Conservation (phyloP, 37 sponge, comb jelly and placozoan species). For the Cladorhizidae sp. region DNA sequence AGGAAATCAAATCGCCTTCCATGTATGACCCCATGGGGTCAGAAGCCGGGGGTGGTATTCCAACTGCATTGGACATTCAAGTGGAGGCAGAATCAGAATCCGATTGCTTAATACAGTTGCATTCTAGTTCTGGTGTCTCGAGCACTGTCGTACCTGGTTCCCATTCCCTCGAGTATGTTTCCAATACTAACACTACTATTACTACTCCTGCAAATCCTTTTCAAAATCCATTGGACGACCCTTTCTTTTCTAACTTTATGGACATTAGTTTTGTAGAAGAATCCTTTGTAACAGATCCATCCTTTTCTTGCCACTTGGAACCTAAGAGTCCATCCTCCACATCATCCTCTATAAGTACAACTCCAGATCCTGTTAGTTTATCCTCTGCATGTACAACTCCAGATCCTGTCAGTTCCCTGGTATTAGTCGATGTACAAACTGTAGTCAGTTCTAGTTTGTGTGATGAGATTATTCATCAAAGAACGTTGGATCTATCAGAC, state of each 20-base stretch:
- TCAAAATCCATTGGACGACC: slow-evolving; percentile 22
- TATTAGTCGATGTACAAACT: not conserved
- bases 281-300: not conserved
- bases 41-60: not conserved
- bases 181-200: no score
- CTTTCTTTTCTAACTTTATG: slow-evolving; percentile 22
- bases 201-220: no score
- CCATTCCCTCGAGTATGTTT: not conserved
- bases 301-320: not conserved
- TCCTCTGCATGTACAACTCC: not conserved
- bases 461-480: not conserved
- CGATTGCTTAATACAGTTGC: not conserved
- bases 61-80: not conserved
- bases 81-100: not conserved
- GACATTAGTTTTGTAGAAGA: slow-evolving; percentile 16
- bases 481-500: slow-evolving; percentile 25
- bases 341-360: not conserved
- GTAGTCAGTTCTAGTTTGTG: not conserved
- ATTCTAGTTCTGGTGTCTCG: slow-evolving; percentile 2
- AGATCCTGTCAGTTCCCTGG: not conserved
- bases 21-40: not conserved
- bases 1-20: slow-evolving; percentile 2
- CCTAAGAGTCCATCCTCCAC: not conserved
- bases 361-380: not conserved
- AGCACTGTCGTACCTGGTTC: not conserved